Evolutionary conservation across 2,888 invertebrate genomes (phyloP).

Genomic region (Lumbricus terrestris): DNA sequence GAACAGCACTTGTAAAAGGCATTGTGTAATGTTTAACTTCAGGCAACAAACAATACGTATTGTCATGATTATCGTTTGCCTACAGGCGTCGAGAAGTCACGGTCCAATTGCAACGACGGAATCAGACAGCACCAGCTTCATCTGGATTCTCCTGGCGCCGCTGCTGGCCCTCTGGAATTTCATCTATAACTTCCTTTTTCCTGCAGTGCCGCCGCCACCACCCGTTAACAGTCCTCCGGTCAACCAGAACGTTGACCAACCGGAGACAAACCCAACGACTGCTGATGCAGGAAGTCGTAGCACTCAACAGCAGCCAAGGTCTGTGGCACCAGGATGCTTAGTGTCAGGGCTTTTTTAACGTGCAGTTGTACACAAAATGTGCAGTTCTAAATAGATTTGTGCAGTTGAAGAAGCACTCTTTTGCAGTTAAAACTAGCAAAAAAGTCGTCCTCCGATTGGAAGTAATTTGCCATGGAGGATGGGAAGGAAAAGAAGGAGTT

Average conservation of each 20-base stretch:
- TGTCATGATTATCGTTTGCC: neutral
- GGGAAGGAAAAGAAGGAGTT: no score
- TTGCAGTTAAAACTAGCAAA: no score
- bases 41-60: no score
- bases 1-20: no score
- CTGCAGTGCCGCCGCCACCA: neutral
- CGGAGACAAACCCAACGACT: neutral
- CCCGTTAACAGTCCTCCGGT: neutral
- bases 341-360: no score
- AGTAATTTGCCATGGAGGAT: no score
- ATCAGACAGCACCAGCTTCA: slow-evolving; percentile 53
- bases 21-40: no score
- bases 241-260: neutral
- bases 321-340: neutral
- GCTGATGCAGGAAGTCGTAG: neutral
- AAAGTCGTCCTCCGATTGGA: no score
- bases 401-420: no score
- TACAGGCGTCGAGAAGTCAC: neutral
- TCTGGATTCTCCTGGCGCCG: slow-evolving; percentile 67
- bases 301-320: neutral
- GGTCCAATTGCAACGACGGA: neutral
- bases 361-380: no score
- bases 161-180: slow-evolving; percentile 65
- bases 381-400: no score
- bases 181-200: slow-evolving; percentile 61